Evolutionary conservation across 2,797 vertebrate species (phyloP), one percentile per base, ranked within the genome.

Genomic region (Rallus crepitans): DNA sequence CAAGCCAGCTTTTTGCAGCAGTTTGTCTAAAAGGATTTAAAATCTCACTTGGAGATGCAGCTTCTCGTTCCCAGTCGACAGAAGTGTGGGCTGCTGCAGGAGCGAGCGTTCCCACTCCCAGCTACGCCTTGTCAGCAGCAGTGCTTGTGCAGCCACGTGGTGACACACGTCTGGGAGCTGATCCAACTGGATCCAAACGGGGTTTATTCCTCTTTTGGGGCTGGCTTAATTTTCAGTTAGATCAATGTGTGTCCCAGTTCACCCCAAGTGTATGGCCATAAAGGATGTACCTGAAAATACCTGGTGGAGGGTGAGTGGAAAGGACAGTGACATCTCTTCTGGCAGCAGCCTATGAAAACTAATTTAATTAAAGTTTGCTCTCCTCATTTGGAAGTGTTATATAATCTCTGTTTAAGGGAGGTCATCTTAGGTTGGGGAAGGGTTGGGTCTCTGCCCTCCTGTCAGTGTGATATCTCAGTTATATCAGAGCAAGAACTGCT

Each of bases 381-480:
- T 64, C 27, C 64, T 94, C 83, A 19, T 86, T 76, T 90, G 70
- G 61, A 90, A 85, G 47, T 39, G 64, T 92, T 94, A 82, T 2
- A 75, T 85, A 89, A 90, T 61, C 48, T 56, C 31, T 31, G 42
- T 66, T 63, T n/a, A 59, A 84, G 59, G 80, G 35, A 87, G 92
- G 78, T 95, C 70, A 47, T 88, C 25, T 45, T 53, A 70, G 90
- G 82, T 90, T 59, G 64, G 69, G 72, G 61, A n/a, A 65, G 78
- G 90, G 59, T 40, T 93, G 77, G 59, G 73, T 84, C 53, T 87
- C 57, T 85, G 71, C 37, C 60, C 75, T 90, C 73, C 11, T 0
- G 0, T 72, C 80, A 37, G 52, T n/a, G 85, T 80, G 37, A 1
- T 24, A 27, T 76, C 91, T 87, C 4, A 0, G 57, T 75, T 73